phyloP scores from a whole-genome alignment of 2,797 vertebrate genomes.

The Hydrocynus forskahlii region DNA sequence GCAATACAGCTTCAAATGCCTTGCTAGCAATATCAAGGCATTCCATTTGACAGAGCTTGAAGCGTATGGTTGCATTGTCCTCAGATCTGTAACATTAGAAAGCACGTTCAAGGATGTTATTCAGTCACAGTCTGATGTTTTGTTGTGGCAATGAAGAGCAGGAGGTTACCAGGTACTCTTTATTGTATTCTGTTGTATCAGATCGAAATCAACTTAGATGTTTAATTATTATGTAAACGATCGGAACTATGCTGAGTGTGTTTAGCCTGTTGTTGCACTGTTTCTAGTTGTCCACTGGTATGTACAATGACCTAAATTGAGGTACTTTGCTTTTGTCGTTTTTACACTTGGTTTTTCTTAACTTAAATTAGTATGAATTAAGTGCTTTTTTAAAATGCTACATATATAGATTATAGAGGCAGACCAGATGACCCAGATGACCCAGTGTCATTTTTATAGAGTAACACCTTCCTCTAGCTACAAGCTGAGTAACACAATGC shows the following conservation, averaged over 20 bases:
- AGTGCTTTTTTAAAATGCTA: neutral
- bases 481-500: neutral
- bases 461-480: neutral
- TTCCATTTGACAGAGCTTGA: constrained; percentile 31
- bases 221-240: constrained; percentile 6
- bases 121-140: constrained; percentile 33
- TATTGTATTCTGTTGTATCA: constrained; percentile 6
- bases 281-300: neutral
- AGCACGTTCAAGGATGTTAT: constrained; percentile 25
- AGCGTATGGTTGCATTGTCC: constrained; percentile 12
- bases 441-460: no score
- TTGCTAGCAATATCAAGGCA: constrained; percentile 34
- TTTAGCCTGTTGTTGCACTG: neutral
- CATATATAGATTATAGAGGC: no score
- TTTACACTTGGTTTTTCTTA: neutral
- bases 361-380: neutral
- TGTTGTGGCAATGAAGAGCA: constrained; percentile 49
- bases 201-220: neutral
- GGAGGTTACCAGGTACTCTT: constrained; percentile 48
- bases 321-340: neutral
- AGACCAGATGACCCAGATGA: no score
- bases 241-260: constrained; percentile 20
- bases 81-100: constrained; percentile 21
- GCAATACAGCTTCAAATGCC: constrained; percentile 40
- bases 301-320: neutral